These are phyloP conservation scores for Ethmia dodecea DNA, from an alignment of 2,888 invertebrate species.

Conservation along the genomic window DNA sequence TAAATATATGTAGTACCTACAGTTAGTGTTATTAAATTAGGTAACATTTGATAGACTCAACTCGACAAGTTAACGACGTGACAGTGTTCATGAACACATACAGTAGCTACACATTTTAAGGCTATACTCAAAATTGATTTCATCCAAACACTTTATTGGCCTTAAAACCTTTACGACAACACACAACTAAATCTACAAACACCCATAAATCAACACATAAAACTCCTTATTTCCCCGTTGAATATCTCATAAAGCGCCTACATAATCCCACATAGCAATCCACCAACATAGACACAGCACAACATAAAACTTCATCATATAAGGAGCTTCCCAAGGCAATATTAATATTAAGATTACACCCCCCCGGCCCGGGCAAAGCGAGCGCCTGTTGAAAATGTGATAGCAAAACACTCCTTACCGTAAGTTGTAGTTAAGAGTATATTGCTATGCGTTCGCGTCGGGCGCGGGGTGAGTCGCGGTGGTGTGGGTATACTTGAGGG, in stretches of 20 bases:
- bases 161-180: background rate
- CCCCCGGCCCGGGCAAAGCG: slow-evolving; percentile 28
- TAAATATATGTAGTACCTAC: too few relatives aligned
- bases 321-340: slow-evolving; percentile 64
- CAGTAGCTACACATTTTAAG: too few relatives aligned
- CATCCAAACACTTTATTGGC: too few relatives aligned
- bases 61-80: too few relatives aligned
- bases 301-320: slow-evolving; percentile 65
- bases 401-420: slow-evolving; percentile 13
- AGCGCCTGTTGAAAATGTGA: slow-evolving; percentile 6
- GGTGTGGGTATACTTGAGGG: slow-evolving; percentile 64
- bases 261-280: slow-evolving; percentile 37
- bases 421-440: slow-evolving; percentile 14
- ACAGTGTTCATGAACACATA: too few relatives aligned
- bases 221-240: slow-evolving; percentile 11
- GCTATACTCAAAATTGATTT: too few relatives aligned
- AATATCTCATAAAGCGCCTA: slow-evolving; percentile 25
- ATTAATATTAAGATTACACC: slow-evolving; percentile 67
- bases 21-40: too few relatives aligned
- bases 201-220: slow-evolving; percentile 8
- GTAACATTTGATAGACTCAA: too few relatives aligned
- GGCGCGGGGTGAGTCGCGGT: slow-evolving; percentile 26
- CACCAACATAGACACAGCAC: slow-evolving; percentile 33
- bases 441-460: slow-evolving; percentile 18
- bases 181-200: too few relatives aligned